phyloP scores from a whole-genome alignment of 1,140 invertebrate species.

The Heliothis virescens region DNA sequence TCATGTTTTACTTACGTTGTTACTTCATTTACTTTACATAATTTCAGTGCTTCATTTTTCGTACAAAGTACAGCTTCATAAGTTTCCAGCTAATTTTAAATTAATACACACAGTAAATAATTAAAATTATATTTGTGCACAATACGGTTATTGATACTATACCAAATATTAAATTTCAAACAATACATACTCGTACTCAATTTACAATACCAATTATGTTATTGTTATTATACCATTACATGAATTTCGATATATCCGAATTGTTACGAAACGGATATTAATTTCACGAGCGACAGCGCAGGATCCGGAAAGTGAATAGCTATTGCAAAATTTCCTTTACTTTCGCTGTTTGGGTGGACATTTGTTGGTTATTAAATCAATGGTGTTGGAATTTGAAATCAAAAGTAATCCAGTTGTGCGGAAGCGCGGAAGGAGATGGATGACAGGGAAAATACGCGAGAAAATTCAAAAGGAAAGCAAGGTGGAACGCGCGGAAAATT shows the following conservation, averaged over 20 bases:
- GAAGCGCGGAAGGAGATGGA: slow-evolving; percentile 82
- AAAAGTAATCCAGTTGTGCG: slow-evolving; percentile 81
- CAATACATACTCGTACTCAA: neutral
- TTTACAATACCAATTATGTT: neutral
- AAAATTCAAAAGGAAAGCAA: slow-evolving; percentile 84
- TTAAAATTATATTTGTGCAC: neutral
- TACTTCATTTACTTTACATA: neutral
- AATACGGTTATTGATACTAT: neutral
- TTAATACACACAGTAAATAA: neutral
- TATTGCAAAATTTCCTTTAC: neutral
- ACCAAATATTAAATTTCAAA: neutral
- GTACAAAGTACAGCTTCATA: neutral
- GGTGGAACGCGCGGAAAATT: slow-evolving; percentile 82
- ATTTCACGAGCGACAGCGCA: slow-evolving; percentile 17
- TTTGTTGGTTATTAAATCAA: slow-evolving; percentile 77
- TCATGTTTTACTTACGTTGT: slow-evolving; percentile 14
- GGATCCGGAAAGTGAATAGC: slow-evolving; percentile 3
- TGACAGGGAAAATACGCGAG: slow-evolving; percentile 83
- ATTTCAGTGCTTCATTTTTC: neutral
- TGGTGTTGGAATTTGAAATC: slow-evolving; percentile 78
- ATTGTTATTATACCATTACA: slow-evolving; percentile 4
- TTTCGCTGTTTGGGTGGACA: slow-evolving; percentile 30
- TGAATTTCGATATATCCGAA: neutral
- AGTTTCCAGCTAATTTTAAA: no score
- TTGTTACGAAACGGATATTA: slow-evolving; percentile 36